These are phyloP conservation scores for Lasioglossum malachurum DNA, from an alignment of 2,888 invertebrate species.

Conservation along the genomic window DNA sequence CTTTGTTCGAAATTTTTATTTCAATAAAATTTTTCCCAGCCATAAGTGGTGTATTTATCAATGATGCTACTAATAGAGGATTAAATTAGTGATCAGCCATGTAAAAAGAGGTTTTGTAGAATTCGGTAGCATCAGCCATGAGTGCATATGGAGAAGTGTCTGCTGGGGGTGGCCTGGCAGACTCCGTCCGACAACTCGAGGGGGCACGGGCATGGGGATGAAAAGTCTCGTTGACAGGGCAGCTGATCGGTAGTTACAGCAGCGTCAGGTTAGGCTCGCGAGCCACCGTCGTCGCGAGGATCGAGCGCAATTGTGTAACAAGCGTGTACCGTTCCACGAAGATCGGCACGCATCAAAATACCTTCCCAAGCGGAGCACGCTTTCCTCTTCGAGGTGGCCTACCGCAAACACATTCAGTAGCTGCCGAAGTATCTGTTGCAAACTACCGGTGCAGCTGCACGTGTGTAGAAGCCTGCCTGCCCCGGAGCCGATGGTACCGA, in stretches of 20 bases:
- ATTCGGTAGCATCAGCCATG: too few species aligned
- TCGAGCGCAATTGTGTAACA: constrained; percentile 24
- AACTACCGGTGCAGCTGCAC: constrained; percentile 61
- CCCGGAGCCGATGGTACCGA: constrained; percentile 59
- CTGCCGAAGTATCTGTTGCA: constrained; percentile 58
- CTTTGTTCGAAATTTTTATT: too few species aligned
- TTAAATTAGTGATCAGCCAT: too few species aligned
- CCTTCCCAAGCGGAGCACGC: constrained; percentile 30
- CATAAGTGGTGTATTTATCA: too few species aligned
- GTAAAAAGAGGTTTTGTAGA: too few species aligned
- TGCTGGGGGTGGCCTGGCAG: too few species aligned
- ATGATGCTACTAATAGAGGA: too few species aligned
- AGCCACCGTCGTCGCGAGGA: constrained; percentile 4
- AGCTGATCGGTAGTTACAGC: neutral
- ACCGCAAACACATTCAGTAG: constrained; percentile 53
- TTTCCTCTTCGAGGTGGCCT: constrained; percentile 54
- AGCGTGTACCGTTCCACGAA: constrained; percentile 35
- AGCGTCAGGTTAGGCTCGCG: neutral
- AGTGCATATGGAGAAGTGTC: too few species aligned
- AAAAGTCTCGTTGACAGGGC: neutral
- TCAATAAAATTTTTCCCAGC: too few species aligned
- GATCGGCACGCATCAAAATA: constrained; percentile 45
- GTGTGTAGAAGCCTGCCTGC: neutral
- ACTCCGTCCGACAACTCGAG: too few species aligned
- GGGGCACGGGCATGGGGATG: neutral